Percentiles rank a stretch among this genome's conserved stretches.
Conservation (phyloP, 2,888 invertebrate species). For the Anorthoa munda region DNA sequence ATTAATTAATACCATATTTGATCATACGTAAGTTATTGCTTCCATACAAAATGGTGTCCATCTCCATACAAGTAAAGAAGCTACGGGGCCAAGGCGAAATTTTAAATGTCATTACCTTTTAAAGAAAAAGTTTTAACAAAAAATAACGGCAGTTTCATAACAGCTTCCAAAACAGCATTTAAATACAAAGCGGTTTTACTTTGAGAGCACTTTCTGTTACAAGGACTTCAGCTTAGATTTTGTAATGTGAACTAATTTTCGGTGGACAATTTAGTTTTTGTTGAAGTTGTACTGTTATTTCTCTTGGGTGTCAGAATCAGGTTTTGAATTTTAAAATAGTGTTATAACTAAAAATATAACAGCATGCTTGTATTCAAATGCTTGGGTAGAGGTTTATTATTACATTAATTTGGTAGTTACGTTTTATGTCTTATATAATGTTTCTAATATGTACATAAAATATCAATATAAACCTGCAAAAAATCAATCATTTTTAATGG, state of each 20-base stretch:
- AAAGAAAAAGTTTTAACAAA: constrained; percentile 25
- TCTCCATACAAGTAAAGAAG: constrained; percentile 28
- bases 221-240: constrained; percentile 36
- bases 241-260: constrained; percentile 35
- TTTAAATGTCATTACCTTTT: constrained; percentile 36
- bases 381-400: too few relatives aligned
- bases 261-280: constrained; percentile 9
- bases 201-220: constrained; percentile 42
- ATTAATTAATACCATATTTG: constrained; percentile 2
- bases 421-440: too few relatives aligned
- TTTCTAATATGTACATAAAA: too few relatives aligned
- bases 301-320: not conserved
- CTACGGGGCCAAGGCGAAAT: constrained; percentile 46
- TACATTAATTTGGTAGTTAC: too few relatives aligned
- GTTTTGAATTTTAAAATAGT: not conserved
- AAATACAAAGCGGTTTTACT: constrained; percentile 40
- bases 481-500: too few relatives aligned
- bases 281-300: not conserved
- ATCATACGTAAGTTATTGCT: not conserved
- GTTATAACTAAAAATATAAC: not conserved
- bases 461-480: too few relatives aligned
- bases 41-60: not conserved
- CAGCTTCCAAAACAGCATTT: constrained; percentile 39
- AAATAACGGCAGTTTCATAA: constrained; percentile 40
- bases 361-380: not conserved